A percentile compares a stretch with the other conserved stretches of the same genome.
Evolutionary conservation across 2,797 vertebrate species (phyloP).

Genomic region (Etheostoma perlongum): DNA sequence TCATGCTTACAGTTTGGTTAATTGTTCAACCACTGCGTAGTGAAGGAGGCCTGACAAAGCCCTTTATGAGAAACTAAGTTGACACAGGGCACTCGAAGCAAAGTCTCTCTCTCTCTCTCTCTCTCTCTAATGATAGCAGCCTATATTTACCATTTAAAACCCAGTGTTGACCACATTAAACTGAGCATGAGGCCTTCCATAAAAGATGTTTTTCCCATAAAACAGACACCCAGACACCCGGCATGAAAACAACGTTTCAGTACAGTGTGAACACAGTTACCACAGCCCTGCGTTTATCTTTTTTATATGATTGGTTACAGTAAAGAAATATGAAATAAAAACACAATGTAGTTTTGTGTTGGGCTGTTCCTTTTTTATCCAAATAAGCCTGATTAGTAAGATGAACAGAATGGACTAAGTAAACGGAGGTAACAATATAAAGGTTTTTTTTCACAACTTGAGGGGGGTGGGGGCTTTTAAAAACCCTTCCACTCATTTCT

Average conservation of each 20-base stretch:
- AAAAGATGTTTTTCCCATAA: slow-evolving; percentile 37
- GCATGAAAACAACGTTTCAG: background rate
- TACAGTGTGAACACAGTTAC: background rate
- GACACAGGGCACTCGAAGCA: background rate
- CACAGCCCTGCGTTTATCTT: background rate
- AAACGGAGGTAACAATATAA: too few relatives aligned
- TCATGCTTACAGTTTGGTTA: slow-evolving; percentile 36
- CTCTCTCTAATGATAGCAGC: background rate
- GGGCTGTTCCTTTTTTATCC: background rate
- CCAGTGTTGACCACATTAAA: slow-evolving; percentile 15
- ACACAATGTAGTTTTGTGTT: background rate
- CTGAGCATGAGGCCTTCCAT: background rate
- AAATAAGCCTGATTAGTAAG: background rate
- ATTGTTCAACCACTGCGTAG: slow-evolving; percentile 51
- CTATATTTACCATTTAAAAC: background rate
- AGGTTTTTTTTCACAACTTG: too few relatives aligned
- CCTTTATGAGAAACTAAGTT: slow-evolving; percentile 30
- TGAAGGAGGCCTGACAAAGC: slow-evolving; percentile 2
- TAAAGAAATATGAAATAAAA: background rate
- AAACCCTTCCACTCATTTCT: too few relatives aligned
- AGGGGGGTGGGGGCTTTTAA: too few relatives aligned
- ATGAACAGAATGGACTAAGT: too few relatives aligned
- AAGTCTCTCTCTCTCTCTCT: background rate
- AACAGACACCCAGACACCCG: slow-evolving; percentile 21
- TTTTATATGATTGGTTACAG: background rate